phyloP scores from a whole-genome alignment of 2,888 invertebrate genomes.

The Mongoloraphidia duomilia region DNA sequence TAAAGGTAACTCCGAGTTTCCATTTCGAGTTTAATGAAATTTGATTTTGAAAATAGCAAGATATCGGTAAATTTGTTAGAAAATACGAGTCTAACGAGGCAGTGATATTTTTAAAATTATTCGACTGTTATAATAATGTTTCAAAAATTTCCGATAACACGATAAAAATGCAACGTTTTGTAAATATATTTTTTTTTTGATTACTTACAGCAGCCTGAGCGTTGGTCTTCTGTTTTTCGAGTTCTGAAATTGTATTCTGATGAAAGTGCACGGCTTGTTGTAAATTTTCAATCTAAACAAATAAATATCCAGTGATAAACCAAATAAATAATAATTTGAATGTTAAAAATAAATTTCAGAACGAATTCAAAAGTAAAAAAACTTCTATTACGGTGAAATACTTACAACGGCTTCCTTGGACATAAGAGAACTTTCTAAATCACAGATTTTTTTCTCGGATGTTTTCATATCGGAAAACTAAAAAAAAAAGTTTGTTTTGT shows the following conservation, averaged over 20 bases:
- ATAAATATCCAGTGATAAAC: too few species aligned
- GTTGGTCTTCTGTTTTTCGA: conserved; percentile 2
- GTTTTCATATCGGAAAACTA: not conserved
- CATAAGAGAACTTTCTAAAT: not conserved
- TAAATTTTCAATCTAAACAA: conserved; percentile 4
- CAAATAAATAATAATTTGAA: not conserved
- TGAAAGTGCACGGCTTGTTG: conserved; percentile 3
- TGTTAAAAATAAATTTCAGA: not conserved
- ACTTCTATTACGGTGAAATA: not conserved
- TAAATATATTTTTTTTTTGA: not conserved
- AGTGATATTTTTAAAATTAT: too few species aligned
- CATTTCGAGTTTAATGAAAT: too few species aligned
- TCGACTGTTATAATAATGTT: too few species aligned
- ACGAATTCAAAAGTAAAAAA: not conserved
- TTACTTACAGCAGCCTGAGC: not conserved
- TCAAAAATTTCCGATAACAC: too few species aligned
- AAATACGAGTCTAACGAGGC: too few species aligned
- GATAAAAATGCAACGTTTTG: not conserved
- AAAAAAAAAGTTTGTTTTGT: not conserved
- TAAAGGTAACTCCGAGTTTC: too few species aligned
- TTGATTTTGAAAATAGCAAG: too few species aligned
- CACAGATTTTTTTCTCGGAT: not conserved
- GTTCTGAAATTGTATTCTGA: conserved; percentile 6
- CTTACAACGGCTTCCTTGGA: conserved; percentile 4
- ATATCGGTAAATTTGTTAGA: too few species aligned